Conservation (phyloP, 2,113 vertebrate genomes). For the Erythrolamprus reginae region DNA sequence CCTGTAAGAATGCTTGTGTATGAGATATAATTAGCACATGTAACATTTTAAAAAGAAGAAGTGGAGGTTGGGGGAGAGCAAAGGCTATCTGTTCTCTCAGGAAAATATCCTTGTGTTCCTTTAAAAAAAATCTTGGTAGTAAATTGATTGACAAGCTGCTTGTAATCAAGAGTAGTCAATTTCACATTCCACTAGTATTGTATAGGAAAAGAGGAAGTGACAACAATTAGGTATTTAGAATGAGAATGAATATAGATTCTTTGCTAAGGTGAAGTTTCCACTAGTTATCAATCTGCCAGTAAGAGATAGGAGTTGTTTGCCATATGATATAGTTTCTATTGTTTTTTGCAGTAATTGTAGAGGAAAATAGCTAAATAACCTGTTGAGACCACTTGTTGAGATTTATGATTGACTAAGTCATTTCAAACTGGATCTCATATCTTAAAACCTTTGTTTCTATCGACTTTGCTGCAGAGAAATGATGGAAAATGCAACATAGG, state of each 20-base stretch:
- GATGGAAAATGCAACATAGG: neutral
- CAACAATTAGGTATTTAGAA: neutral
- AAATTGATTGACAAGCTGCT: conserved; percentile 7
- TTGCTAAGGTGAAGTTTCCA: neutral
- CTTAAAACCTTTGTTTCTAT: neutral
- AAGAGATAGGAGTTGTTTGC: neutral
- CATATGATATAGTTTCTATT: neutral
- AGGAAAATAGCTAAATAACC: neutral
- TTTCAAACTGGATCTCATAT: neutral
- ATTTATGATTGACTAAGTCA: neutral
- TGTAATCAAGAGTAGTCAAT: conserved; percentile 4
- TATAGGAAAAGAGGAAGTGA: neutral
- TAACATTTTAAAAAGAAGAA: neutral
- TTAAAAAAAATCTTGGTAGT: neutral
- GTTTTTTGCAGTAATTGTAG: neutral
- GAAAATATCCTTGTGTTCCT: neutral
- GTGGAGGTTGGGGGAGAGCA: neutral
- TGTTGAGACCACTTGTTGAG: neutral
- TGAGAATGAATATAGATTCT: conserved; percentile 4
- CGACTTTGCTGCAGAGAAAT: neutral
- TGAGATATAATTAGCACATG: neutral
- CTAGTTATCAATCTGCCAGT: neutral
- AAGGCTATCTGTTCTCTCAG: no score
- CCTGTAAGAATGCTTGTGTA: neutral
- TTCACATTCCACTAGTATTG: conserved; percentile 9